phyloP scores from a whole-genome alignment of 2,888 invertebrate species.

The Galerucella nymphaeae region DNA sequence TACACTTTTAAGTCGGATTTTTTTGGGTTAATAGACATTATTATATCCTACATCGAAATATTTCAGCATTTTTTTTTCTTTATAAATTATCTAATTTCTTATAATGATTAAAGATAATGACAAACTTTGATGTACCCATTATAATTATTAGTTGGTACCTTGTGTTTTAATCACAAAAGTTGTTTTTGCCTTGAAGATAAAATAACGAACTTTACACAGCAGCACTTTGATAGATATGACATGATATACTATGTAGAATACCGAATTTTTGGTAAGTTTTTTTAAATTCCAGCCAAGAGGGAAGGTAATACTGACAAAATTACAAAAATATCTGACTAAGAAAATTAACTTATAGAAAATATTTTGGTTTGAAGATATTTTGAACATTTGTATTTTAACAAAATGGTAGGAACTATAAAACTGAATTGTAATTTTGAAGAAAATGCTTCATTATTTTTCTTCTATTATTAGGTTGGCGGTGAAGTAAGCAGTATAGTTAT shows the following conservation, averaged over 20 bases:
- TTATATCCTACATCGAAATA: too few species aligned
- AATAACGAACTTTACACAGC: neutral
- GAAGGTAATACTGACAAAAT: too few species aligned
- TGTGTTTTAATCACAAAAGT: neutral
- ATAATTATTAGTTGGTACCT: neutral
- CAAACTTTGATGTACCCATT: neutral
- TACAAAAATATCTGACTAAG: too few species aligned
- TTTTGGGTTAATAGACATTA: too few species aligned
- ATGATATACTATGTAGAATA: neutral
- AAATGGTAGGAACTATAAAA: too few species aligned
- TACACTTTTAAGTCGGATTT: too few species aligned
- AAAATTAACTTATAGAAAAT: too few species aligned
- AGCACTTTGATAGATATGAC: neutral
- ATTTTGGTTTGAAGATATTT: too few species aligned
- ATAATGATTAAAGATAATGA: neutral
- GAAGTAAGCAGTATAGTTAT: conserved; percentile 74
- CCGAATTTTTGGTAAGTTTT: neutral
- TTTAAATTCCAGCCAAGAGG: too few species aligned
- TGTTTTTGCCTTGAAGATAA: conserved; percentile 2
- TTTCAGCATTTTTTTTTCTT: neutral
- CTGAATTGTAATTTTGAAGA: neutral
- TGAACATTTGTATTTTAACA: too few species aligned
- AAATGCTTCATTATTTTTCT: neutral
- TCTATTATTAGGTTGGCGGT: conserved; percentile 70
- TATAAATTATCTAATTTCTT: neutral